Conservation (phyloP, 2,113 vertebrate genomes). For the Caretta caretta region DNA sequence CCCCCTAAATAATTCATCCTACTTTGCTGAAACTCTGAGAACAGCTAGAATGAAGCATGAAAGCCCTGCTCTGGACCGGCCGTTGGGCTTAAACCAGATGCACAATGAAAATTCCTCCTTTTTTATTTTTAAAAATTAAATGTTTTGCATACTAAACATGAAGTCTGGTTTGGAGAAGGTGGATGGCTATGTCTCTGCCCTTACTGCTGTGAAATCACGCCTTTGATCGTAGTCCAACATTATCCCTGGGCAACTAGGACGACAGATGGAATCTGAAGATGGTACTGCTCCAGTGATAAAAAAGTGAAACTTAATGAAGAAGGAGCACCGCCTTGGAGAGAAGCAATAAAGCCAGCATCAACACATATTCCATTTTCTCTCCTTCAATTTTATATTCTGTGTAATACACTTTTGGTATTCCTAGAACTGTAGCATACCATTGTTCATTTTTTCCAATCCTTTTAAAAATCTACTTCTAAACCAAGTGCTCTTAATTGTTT, state of each 20-base stretch:
- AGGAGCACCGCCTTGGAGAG: accelerated
- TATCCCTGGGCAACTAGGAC: neutral
- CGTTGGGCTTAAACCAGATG: neutral
- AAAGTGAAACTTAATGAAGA: accelerated
- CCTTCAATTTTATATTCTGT: accelerated
- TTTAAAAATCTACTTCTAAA: neutral
- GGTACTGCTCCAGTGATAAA: neutral
- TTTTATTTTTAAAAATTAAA: neutral
- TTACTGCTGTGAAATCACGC: neutral
- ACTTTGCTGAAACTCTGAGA: neutral
- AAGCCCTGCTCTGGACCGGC: neutral
- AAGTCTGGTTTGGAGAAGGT: neutral
- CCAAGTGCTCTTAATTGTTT: neutral
- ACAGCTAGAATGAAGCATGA: neutral
- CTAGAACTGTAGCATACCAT: neutral
- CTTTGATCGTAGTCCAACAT: neutral
- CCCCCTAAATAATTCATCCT: neutral
- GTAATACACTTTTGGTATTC: neutral
- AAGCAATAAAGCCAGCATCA: neutral
- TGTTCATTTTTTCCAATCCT: neutral
- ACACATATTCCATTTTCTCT: neutral
- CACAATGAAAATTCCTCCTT: neutral
- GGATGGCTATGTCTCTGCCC: accelerated
- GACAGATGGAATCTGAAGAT: no score
- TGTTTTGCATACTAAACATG: neutral